Evolutionary conservation across 2,113 vertebrate genomes (phyloP).

Genomic region (Erythrocebus patas): DNA sequence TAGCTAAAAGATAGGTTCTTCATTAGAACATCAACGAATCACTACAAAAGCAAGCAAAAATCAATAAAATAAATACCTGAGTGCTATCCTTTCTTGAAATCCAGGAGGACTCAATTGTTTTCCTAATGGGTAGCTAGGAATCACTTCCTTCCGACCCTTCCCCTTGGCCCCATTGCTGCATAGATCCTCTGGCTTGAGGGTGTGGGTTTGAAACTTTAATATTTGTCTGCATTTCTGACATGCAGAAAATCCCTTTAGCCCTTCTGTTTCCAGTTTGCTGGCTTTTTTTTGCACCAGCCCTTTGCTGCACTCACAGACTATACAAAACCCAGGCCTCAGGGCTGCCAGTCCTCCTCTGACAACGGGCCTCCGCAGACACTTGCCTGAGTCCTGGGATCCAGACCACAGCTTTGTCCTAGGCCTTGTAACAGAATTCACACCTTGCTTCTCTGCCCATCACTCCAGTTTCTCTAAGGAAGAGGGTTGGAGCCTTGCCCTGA

Average conservation of each 20-base stretch:
- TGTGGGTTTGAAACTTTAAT: not conserved
- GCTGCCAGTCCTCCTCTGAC: not conserved
- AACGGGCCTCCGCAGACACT: fast-evolving
- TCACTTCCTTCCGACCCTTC: not conserved
- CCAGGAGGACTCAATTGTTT: not conserved
- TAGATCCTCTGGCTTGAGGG: not conserved
- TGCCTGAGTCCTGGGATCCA: no score
- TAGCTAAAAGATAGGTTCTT: not conserved
- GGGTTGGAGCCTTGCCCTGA: fast-evolving
- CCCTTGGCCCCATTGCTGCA: fast-evolving
- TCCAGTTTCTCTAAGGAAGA: not conserved
- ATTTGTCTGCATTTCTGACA: not conserved
- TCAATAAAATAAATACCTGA: not conserved
- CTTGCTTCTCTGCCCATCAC: not conserved
- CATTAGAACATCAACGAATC: not conserved
- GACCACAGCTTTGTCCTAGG: no score
- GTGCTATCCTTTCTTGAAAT: not conserved
- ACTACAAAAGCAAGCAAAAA: not conserved
- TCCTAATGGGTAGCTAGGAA: not conserved
- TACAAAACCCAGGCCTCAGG: no score
- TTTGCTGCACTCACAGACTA: not conserved
- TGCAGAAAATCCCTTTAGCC: not conserved
- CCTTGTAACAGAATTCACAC: not conserved
- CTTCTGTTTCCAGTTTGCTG: not conserved
- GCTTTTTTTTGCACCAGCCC: not conserved